Evolutionary conservation across 2,888 invertebrate species (phyloP).

Genomic region (Tipula vernalis): DNA sequence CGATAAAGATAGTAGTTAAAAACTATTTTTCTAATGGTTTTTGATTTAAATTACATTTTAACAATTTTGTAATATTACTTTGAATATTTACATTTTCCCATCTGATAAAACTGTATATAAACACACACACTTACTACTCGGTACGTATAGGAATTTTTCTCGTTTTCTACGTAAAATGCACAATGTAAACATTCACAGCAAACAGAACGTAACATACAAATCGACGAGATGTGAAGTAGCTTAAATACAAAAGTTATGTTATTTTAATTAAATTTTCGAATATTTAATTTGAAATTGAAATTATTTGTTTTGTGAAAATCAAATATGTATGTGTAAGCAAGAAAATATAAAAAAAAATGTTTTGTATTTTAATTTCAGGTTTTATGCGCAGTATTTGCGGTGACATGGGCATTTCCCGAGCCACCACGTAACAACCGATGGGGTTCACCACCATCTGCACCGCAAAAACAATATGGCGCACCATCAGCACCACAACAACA

Average conservation of each 20-base stretch:
- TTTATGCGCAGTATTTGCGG: constrained; percentile 31
- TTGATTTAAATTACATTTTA: neutral
- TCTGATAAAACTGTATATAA: neutral
- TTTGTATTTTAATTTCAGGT: constrained; percentile 20
- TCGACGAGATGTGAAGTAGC: neutral
- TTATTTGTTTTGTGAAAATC: neutral
- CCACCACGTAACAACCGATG: constrained; percentile 24
- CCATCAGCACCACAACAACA: constrained; percentile 20
- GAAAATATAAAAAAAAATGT: neutral
- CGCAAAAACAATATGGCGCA: constrained; percentile 21
- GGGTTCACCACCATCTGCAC: constrained; percentile 18
- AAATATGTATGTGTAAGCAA: no score
- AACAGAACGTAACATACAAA: neutral
- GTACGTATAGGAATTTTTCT: neutral
- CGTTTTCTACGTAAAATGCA: neutral
- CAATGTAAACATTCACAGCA: neutral
- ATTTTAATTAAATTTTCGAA: neutral
- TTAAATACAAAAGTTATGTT: neutral
- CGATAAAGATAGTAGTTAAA: neutral
- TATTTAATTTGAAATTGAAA: neutral
- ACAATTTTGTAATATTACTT: neutral
- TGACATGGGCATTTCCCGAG: constrained; percentile 35
- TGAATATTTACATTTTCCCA: neutral
- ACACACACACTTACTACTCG: neutral
- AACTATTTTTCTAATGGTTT: neutral